Percentiles rank a stretch among this genome's conserved stretches.
phyloP scores from a whole-genome alignment of 2,888 invertebrate species.

The Drosophila maculinotata region DNA sequence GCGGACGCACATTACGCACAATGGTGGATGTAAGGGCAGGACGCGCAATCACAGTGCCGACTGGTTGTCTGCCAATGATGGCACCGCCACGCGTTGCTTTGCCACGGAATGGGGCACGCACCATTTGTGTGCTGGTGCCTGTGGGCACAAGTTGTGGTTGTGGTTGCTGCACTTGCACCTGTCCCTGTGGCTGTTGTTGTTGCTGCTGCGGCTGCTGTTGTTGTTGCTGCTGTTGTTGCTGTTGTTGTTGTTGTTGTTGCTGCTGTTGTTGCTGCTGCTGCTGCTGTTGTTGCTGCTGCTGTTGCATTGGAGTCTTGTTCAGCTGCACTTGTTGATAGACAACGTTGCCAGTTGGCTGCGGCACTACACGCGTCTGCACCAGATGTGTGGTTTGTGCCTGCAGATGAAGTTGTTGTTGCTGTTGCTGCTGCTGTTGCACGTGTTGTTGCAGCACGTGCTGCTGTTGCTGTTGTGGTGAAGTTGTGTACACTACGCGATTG shows the following conservation, averaged over 20 bases:
- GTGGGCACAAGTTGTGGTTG: constrained; percentile 66
- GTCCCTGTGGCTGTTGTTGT: constrained; percentile 31
- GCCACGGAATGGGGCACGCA: constrained; percentile 58
- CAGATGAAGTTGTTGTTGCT: constrained; percentile 68
- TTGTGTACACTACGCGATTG: constrained; percentile 78
- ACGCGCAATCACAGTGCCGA: constrained; percentile 57
- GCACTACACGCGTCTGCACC: constrained; percentile 77
- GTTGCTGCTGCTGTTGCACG: constrained; percentile 63
- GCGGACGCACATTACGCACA: constrained; percentile 63
- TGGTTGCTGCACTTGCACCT: constrained; percentile 54
- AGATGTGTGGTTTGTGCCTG: constrained; percentile 76
- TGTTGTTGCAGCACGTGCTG: constrained; percentile 70
- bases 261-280: constrained; percentile 45
- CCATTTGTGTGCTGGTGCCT: constrained; percentile 53
- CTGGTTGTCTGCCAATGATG: constrained; percentile 54
- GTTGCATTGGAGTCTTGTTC: constrained; percentile 58
- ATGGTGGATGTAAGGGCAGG: constrained; percentile 60
- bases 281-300: constrained; percentile 34
- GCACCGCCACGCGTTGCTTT: constrained; percentile 58
- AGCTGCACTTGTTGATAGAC: constrained; percentile 82
- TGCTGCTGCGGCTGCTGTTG: constrained; percentile 42
- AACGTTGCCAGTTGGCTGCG: constrained; percentile 68
- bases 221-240: constrained; percentile 36
- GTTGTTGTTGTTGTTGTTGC: constrained; percentile 32
- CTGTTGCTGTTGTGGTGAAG: constrained; percentile 51